A percentile compares a stretch with the other conserved stretches of the same genome.
Conservation (phyloP, 2,797 vertebrate genomes). For the Phyllotis vaccarum region DNA sequence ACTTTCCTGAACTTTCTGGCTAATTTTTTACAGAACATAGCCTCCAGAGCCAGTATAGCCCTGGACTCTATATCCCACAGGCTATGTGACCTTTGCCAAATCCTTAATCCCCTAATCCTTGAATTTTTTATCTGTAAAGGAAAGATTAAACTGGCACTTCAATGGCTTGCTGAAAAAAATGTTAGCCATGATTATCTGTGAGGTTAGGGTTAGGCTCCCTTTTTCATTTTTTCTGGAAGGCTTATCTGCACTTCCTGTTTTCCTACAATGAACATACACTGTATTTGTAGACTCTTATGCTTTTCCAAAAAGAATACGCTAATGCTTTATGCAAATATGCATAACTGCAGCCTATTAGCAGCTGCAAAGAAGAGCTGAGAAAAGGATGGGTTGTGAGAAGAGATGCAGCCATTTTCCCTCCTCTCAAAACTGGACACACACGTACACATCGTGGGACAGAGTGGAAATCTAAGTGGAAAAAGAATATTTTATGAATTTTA, state of each 20-base stretch:
- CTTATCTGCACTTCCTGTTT: conserved; percentile 23
- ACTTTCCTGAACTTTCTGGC: not conserved
- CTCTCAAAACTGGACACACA: not conserved
- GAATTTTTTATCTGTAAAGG: conserved; percentile 34
- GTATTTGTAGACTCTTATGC: not conserved
- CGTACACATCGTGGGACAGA: not conserved
- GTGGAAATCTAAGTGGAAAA: not conserved
- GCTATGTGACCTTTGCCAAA: conserved; percentile 17
- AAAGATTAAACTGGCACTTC: not conserved
- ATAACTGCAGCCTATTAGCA: not conserved
- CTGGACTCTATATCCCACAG: not conserved
- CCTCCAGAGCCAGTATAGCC: not conserved
- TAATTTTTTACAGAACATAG: not conserved
- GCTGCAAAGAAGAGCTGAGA: not conserved
- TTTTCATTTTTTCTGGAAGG: conserved; percentile 26
- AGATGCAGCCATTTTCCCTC: not conserved
- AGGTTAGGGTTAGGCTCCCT: not conserved
- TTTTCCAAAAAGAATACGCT: conserved; percentile 30
- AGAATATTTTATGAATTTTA: conserved; percentile 2
- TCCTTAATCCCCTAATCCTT: conserved; percentile 26
- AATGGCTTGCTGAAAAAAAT: not conserved
- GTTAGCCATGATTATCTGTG: conserved; percentile 17
- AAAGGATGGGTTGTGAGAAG: not conserved
- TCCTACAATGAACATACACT: not conserved
- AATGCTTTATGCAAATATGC: conserved; percentile 7